Evolutionary conservation across 1,140 invertebrate genomes (phyloP).

Genomic region (Phymastichus coffea): DNA sequence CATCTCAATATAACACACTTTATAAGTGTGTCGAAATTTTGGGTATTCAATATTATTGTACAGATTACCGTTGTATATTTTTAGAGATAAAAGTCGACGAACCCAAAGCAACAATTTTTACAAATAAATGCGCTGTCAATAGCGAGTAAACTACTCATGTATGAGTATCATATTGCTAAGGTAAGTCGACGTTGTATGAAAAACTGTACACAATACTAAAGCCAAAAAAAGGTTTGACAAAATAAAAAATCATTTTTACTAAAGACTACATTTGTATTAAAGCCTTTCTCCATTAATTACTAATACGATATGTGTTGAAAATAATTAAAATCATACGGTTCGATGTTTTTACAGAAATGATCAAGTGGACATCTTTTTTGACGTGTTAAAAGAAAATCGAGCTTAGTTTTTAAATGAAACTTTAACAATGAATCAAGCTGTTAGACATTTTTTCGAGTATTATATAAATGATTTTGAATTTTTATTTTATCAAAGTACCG

Average conservation of each 20-base stretch:
- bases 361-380: no score
- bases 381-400: no score
- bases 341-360: no score
- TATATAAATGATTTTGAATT: background rate
- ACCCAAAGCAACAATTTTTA: background rate
- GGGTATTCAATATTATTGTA: background rate
- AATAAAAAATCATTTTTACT: slow-evolving; percentile 24
- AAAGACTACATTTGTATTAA: no score
- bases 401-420: no score
- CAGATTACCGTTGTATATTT: slow-evolving; percentile 6
- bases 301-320: no score
- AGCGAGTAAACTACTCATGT: background rate
- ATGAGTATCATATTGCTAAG: slow-evolving; percentile 11
- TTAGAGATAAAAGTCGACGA: background rate
- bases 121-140: background rate
- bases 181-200: background rate
- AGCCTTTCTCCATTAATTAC: no score
- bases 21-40: slow-evolving; percentile 3
- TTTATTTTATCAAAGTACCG: no score
- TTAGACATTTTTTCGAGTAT: background rate
- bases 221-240: background rate
- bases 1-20: background rate
- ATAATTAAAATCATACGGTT: no score
- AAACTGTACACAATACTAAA: slow-evolving; percentile 5
- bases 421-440: no score